Percentiles rank a stretch among this genome's conserved stretches.
Evolutionary conservation across 2,888 invertebrate genomes (phyloP).

Genomic region (Cataglyphis cursor): DNA sequence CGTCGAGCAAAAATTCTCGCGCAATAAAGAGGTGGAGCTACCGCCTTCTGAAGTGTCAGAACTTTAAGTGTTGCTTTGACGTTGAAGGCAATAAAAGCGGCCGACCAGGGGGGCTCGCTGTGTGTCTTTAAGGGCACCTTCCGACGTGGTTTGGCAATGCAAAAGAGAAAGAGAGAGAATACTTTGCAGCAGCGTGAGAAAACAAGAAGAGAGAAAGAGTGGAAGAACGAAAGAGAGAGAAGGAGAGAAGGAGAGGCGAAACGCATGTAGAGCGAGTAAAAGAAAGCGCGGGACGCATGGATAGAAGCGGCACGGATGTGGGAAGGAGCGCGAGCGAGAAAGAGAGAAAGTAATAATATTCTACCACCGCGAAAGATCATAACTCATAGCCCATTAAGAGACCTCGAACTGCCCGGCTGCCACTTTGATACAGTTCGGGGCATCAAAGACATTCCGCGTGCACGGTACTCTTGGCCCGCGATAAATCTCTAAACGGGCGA

Average conservation of each 20-base stretch:
- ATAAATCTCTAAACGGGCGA: constrained; percentile 79
- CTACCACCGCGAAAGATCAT: constrained; percentile 75
- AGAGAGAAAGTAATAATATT: constrained; percentile 60
- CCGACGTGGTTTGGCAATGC: constrained; percentile 56
- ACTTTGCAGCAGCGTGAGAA: background rate
- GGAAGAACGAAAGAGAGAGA: constrained; percentile 22
- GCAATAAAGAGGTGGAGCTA: constrained; percentile 70
- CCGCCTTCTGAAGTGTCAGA: constrained; percentile 69
- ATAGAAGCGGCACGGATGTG: constrained; percentile 27
- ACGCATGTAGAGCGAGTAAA: constrained; percentile 29
- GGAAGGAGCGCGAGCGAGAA: constrained; percentile 47
- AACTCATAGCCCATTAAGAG: constrained; percentile 86
- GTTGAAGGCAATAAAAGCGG: constrained; percentile 63
- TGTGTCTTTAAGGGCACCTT: constrained; percentile 54
- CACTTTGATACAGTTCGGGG: constrained; percentile 84
- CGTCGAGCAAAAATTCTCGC: constrained; percentile 53
- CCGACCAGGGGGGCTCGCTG: constrained; percentile 52
- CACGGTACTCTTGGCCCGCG: constrained; percentile 73
- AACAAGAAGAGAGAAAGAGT: constrained; percentile 43
- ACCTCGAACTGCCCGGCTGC: constrained; percentile 80
- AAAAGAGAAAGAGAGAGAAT: constrained; percentile 16
- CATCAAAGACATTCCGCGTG: constrained; percentile 85
- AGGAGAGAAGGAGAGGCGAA: constrained; percentile 21
- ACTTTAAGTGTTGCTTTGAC: constrained; percentile 74
- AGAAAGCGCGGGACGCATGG: constrained; percentile 34